Percentiles rank a stretch among this genome's conserved stretches.
These are phyloP conservation scores for Crenichthys baileyi DNA, from an alignment of 2,797 vertebrate species.

Conservation along the genomic window DNA sequence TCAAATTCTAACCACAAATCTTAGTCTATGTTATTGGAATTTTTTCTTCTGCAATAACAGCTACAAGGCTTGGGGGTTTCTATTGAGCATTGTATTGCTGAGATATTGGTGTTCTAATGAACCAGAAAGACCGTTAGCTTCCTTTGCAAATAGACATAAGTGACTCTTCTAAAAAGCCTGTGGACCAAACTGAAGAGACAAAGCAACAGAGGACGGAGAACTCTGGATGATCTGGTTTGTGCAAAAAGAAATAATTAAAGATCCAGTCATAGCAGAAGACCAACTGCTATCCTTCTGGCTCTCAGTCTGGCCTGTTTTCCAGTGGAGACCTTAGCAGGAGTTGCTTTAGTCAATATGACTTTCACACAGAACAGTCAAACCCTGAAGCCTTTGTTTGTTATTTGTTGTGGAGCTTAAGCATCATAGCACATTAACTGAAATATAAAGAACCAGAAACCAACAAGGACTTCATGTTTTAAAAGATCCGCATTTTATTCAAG, in stretches of 20 bases:
- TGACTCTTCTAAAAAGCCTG: background rate
- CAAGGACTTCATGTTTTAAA: background rate
- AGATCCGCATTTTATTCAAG: background rate
- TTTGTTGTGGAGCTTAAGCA: too few species aligned
- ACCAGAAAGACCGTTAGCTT: background rate
- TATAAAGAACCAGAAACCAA: background rate
- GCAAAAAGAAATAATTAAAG: background rate
- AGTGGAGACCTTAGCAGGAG: background rate
- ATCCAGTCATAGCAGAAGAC: background rate
- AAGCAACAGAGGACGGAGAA: background rate
- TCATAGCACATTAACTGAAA: background rate
- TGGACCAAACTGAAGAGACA: background rate
- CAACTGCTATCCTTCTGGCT: background rate
- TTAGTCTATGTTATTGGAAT: too few species aligned
- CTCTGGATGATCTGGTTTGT: background rate
- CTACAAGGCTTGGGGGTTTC: too few species aligned
- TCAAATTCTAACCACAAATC: too few species aligned
- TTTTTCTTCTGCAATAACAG: too few species aligned
- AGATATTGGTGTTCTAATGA: background rate
- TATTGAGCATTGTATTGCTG: background rate
- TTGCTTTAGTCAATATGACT: too few species aligned
- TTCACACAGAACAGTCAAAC: too few species aligned
- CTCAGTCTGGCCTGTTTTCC: background rate
- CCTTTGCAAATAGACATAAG: background rate
- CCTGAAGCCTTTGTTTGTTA: too few species aligned